Evolutionary conservation across 1,140 invertebrate species (phyloP), one percentile per base, ranked within the genome.

Genomic region (Pseudomyrmex pallidus): DNA sequence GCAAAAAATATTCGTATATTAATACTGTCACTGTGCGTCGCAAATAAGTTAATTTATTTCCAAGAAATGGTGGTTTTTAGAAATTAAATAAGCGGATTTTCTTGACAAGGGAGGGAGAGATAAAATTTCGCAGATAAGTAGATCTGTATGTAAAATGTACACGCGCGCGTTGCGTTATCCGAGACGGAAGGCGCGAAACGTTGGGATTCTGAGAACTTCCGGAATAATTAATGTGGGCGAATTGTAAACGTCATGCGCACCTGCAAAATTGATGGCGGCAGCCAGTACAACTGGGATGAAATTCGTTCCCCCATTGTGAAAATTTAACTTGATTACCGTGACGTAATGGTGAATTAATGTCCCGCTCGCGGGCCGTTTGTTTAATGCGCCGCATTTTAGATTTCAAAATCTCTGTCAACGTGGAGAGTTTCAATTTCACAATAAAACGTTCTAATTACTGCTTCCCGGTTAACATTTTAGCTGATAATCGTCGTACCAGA

Each of bases 281-380:
- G 82, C 64, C 72, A 80, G 76, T 72, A 78, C 77, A 68, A 57
- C 70, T 57, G 63, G 73, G 70, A 82, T 72, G 77, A 90, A 87
- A 87, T 83, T 83, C 83, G 76, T 90, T 90, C 86, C 76, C 78
- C 74, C 83, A 90, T 87, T 90, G 89, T 86, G 83, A 84, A 87
- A 89, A 87, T 88, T 88, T 88, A 87, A 88, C 87, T 83, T 77
- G 86, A 88, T 88, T 85, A 88, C 86, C 66, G 63, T 73, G 77
- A 70, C 77, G 72, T 88, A 88, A 88, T 88, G 77, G 86, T 83
- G 67, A 88, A 88, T 88, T 87, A 88, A 88, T 88, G 83, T 76
- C 54, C 72, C 76, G n/a, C 56, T 56, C 73, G 59, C 66, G 64
- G 44, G 12, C 56, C 66, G 56, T 82, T 85, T 73, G 20, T 63